Conservation (phyloP, 2,113 vertebrate genomes). For the Cyanoliseus patagonus region DNA sequence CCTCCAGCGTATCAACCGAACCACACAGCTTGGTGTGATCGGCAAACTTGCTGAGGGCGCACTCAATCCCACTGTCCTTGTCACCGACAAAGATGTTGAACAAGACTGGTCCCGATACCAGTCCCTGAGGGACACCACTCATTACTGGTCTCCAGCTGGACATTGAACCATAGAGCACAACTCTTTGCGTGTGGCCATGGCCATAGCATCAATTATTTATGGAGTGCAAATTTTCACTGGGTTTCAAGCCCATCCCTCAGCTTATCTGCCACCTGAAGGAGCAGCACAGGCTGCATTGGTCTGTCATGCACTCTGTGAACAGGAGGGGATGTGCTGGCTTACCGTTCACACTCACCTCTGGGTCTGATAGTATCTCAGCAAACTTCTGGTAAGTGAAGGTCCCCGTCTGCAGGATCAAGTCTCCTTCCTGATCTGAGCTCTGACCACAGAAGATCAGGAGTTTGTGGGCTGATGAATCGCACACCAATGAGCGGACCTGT, state of each 20-base stretch:
- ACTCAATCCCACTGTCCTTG: no score
- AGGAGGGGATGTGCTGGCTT: background rate
- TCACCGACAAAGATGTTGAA: no score
- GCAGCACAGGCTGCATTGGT: background rate
- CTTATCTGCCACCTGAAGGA: background rate
- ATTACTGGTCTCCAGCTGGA: no score
- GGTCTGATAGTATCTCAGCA: conserved; percentile 82
- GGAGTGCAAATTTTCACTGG: background rate
- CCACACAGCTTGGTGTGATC: no score
- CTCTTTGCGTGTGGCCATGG: background rate
- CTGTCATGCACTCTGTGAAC: background rate
- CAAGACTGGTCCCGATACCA: no score
- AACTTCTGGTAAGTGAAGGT: conserved; percentile 87
- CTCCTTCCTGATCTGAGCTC: conserved; percentile 87
- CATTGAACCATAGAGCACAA: no score
- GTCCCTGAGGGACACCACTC: no score
- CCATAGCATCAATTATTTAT: background rate
- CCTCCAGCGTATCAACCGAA: no score
- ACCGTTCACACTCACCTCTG: conserved; percentile 78
- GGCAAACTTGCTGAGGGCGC: no score
- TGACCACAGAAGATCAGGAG: conserved; percentile 90
- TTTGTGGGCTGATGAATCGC: conserved; percentile 85
- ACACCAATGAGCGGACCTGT: conserved; percentile 86
- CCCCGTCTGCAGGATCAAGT: conserved; percentile 86
- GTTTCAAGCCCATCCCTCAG: background rate